These are phyloP conservation scores for Sepioteuthis lessoniana DNA, from an alignment of 2,888 invertebrate genomes.

Conservation along the genomic window DNA sequence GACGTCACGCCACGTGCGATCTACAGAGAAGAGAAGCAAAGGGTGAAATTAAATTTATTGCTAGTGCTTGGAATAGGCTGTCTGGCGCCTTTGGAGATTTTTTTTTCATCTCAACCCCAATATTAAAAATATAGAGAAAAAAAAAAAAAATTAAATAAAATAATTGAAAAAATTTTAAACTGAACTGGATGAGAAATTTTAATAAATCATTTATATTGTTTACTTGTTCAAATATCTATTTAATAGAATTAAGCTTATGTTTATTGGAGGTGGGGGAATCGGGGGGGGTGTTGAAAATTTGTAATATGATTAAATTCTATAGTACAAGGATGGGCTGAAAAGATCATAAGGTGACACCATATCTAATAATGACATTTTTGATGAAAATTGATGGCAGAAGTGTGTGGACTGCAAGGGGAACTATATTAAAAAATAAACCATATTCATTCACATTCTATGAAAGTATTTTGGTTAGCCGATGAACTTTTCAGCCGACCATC, in stretches of 20 bases:
- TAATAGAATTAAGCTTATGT: not conserved
- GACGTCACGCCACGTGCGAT: conserved; percentile 50
- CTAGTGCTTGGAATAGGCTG: conserved; percentile 45
- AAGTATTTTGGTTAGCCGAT: too few relatives aligned
- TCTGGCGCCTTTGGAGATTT: conserved; percentile 45
- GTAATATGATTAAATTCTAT: not conserved
- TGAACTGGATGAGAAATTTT: conserved; percentile 12
- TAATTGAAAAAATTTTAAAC: too few relatives aligned
- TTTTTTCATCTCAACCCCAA: conserved; percentile 43
- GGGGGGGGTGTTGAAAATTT: not conserved
- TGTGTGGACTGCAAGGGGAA: too few relatives aligned
- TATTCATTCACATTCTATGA: too few relatives aligned
- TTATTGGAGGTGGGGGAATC: too few relatives aligned
- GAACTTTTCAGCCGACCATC: too few relatives aligned
- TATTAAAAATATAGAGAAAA: not conserved
- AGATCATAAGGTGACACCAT: too few relatives aligned
- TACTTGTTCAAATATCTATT: not conserved
- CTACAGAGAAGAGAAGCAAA: conserved; percentile 50
- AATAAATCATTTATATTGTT: not conserved
- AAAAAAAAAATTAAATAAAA: conserved; percentile 39
- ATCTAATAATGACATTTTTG: too few relatives aligned
- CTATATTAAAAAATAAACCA: too few relatives aligned
- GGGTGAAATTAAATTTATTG: conserved; percentile 48
- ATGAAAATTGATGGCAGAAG: too few relatives aligned
- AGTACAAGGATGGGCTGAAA: not conserved